A percentile compares a stretch with the other conserved stretches of the same genome.
Conservation (phyloP, 2,888 invertebrate genomes). For the Ormyrus labotus region DNA sequence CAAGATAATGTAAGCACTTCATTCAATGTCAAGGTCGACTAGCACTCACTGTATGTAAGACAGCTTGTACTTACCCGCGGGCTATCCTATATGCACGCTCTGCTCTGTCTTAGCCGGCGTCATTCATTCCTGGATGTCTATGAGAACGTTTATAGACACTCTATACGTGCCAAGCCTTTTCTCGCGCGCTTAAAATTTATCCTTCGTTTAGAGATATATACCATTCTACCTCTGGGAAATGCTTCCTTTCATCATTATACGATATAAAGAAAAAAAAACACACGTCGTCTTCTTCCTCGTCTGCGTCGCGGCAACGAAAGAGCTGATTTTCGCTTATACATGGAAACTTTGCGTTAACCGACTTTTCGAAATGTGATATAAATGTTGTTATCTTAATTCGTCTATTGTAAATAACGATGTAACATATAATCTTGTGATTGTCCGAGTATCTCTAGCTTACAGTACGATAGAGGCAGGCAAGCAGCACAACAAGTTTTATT, state of each 20-base stretch:
- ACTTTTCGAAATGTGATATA: too few species aligned
- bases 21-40: slow-evolving; percentile 5
- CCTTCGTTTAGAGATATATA: slow-evolving; percentile 25
- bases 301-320: too few species aligned
- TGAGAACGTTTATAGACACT: neutral
- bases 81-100: neutral
- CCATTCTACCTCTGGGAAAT: slow-evolving; percentile 35
- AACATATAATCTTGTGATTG: too few species aligned
- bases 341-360: too few species aligned
- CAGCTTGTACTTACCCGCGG: neutral
- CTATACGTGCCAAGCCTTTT: slow-evolving; percentile 35
- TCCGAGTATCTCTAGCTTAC: too few species aligned
- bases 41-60: neutral
- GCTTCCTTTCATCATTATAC: slow-evolving; percentile 22
- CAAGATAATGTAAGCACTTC: slow-evolving; percentile 40
- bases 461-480: too few species aligned
- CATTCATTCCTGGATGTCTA: slow-evolving; percentile 18
- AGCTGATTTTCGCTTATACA: too few species aligned
- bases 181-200: too few species aligned
- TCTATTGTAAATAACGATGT: too few species aligned
- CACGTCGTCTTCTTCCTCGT: too few species aligned
- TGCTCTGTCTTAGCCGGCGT: neutral
- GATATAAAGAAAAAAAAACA: neutral
- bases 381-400: too few species aligned
- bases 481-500: too few species aligned